Conservation (phyloP, 2,888 invertebrate genomes). For the Formica aserva region DNA sequence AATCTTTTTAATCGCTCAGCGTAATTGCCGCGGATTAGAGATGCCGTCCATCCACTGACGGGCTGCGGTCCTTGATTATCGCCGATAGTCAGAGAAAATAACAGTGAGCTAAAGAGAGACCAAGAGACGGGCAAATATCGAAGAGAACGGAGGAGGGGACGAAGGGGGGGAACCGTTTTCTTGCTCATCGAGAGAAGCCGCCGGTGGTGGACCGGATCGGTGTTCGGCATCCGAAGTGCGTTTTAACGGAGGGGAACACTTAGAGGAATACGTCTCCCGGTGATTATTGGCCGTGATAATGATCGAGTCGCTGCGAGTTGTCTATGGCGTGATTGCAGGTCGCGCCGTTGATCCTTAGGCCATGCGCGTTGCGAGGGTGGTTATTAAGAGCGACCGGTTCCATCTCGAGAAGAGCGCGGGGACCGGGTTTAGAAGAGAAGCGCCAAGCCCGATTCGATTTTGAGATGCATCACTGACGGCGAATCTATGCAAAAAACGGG, state of each 20-base stretch:
- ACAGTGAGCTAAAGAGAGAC: constrained; percentile 68
- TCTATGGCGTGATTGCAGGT: constrained; percentile 84
- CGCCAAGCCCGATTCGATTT: constrained; percentile 56
- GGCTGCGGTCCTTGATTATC: constrained; percentile 70
- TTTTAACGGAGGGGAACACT: constrained; percentile 80
- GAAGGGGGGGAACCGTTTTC: constrained; percentile 28
- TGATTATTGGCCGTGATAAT: constrained; percentile 85
- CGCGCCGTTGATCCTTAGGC: constrained; percentile 82
- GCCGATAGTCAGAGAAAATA: constrained; percentile 71
- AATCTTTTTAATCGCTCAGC: constrained; percentile 83
- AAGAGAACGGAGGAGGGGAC: not conserved
- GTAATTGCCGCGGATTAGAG: constrained; percentile 84
- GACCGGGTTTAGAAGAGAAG: constrained; percentile 57
- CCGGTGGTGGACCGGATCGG: constrained; percentile 30
- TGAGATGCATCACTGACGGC: constrained; percentile 56
- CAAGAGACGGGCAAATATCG: constrained; percentile 59
- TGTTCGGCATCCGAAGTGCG: constrained; percentile 33
- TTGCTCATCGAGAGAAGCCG: constrained; percentile 27
- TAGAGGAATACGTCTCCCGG: constrained; percentile 82
- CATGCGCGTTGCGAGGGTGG: constrained; percentile 83
- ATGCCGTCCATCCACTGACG: constrained; percentile 73
- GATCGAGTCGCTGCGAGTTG: constrained; percentile 84
- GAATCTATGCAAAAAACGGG: constrained; percentile 7
- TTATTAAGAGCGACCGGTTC: constrained; percentile 84
- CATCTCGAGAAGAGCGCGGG: constrained; percentile 69